Percentiles rank a stretch among this genome's conserved stretches.
Conservation (phyloP, 2,888 invertebrate species). For the Parapristionchus giblindavisi region DNA sequence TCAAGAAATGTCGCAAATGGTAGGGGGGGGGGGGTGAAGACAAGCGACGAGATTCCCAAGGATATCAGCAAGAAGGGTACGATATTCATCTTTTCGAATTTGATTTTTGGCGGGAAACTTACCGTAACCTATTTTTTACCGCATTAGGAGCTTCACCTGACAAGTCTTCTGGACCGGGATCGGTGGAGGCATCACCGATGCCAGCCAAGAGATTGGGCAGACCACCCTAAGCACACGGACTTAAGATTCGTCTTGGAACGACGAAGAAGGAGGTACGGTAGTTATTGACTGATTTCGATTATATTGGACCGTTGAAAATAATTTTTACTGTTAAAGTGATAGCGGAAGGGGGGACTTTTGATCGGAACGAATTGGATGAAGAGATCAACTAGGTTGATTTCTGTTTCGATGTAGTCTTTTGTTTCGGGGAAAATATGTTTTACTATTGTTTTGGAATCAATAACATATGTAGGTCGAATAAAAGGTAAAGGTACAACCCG, state of each 20-base stretch:
- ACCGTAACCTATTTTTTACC: neutral
- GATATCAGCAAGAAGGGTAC: slow-evolving; percentile 44
- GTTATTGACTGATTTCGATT: no score
- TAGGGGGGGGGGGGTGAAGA: slow-evolving; percentile 67
- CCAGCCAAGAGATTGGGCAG: slow-evolving; percentile 34
- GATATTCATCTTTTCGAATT: slow-evolving; percentile 22
- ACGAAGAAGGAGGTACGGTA: slow-evolving; percentile 36
- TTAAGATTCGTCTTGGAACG: slow-evolving; percentile 38
- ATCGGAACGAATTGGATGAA: neutral
- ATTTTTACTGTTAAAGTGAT: neutral
- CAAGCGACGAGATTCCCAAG: slow-evolving; percentile 64
- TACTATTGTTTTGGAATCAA: no score
- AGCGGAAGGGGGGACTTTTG: neutral
- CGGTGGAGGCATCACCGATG: neutral
- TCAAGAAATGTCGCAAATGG: slow-evolving; percentile 68
- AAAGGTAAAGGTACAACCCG: no score
- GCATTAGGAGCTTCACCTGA: slow-evolving; percentile 23
- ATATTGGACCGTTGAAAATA: no score
- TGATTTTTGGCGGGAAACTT: neutral
- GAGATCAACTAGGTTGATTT: neutral
- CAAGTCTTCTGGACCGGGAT: slow-evolving; percentile 14
- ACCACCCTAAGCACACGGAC: slow-evolving; percentile 39
- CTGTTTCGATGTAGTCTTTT: neutral
- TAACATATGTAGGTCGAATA: no score
- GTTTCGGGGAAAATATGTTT: neutral